These are phyloP conservation scores for Neodiprion fabricii DNA, from an alignment of 1,140 invertebrate genomes.

Conservation along the genomic window DNA sequence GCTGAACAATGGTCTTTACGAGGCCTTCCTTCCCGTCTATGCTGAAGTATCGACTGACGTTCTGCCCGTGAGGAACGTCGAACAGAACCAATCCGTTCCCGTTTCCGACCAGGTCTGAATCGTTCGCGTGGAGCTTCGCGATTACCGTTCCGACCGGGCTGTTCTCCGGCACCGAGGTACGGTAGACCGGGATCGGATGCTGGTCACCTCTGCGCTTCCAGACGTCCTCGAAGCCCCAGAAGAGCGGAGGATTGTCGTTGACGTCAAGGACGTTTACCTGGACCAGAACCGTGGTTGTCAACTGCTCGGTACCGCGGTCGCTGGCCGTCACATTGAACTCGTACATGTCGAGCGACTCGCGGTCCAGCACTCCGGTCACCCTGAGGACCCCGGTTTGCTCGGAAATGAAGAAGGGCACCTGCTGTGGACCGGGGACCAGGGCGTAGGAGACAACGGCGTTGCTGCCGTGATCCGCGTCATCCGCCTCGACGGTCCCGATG, in stretches of 20 bases:
- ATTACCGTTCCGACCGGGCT: constrained; percentile 73
- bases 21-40: constrained; percentile 83
- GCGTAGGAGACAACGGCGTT: constrained; percentile 80
- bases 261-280: constrained; percentile 81
- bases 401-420: constrained; percentile 77
- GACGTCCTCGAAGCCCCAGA: constrained; percentile 74
- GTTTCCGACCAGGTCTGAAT: constrained; percentile 83
- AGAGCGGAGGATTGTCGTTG: constrained; percentile 79
- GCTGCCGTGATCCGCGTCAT: constrained; percentile 76
- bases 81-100: constrained; percentile 83
- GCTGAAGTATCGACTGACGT: constrained; percentile 71
- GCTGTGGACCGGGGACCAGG: constrained; percentile 67
- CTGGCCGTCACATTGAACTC: constrained; percentile 76
- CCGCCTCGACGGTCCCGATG: constrained; percentile 77
- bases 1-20: constrained; percentile 73
- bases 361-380: constrained; percentile 78
- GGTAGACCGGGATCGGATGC: constrained; percentile 69
- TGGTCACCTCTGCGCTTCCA: constrained; percentile 25
- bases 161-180: constrained; percentile 73
- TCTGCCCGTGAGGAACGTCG: constrained; percentile 69
- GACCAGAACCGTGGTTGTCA: constrained; percentile 76
- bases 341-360: constrained; percentile 77
- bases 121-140: constrained; percentile 79
- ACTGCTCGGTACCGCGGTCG: constrained; percentile 71
- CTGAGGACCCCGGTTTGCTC: constrained; percentile 76